Conservation (phyloP, 2,113 vertebrate species). For the Chitala chitala region DNA sequence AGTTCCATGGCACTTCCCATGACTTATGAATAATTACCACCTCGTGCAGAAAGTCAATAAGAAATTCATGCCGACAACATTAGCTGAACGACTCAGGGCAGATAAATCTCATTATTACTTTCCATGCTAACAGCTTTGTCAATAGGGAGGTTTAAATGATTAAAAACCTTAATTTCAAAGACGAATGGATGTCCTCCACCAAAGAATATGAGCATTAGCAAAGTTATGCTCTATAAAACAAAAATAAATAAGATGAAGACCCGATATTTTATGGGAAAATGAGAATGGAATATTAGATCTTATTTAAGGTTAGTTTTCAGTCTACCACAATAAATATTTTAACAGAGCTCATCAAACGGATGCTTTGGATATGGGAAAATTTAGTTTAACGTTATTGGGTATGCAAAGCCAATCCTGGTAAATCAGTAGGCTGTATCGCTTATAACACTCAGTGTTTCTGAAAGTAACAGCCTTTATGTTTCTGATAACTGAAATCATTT, state of each 20-base stretch:
- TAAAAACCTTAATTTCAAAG: conserved; percentile 38
- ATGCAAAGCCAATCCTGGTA: background rate
- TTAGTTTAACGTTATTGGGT: conserved; percentile 7
- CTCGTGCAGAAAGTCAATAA: conserved; percentile 27
- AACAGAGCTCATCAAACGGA: background rate
- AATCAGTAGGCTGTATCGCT: too few relatives aligned
- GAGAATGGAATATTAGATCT: conserved; percentile 16
- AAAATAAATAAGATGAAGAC: conserved; percentile 27
- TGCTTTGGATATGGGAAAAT: background rate
- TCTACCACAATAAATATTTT: conserved; percentile 10
- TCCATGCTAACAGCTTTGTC: conserved; percentile 33
- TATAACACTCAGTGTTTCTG: too few relatives aligned
- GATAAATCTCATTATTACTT: conserved; percentile 34
- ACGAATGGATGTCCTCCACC: conserved; percentile 33
- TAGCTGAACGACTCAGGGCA: conserved; percentile 11
- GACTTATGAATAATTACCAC: conserved; percentile 34
- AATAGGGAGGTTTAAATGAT: conserved; percentile 36
- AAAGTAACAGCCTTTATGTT: too few relatives aligned
- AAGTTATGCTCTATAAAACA: conserved; percentile 23
- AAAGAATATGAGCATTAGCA: conserved; percentile 20
- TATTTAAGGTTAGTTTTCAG: conserved; percentile 21
- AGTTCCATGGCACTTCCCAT: conserved; percentile 16
- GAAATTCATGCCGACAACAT: conserved; percentile 24
- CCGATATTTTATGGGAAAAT: background rate
- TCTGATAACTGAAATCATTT: too few relatives aligned